phyloP scores from a whole-genome alignment of 2,113 vertebrate species.

The Cygnus buccinator region DNA sequence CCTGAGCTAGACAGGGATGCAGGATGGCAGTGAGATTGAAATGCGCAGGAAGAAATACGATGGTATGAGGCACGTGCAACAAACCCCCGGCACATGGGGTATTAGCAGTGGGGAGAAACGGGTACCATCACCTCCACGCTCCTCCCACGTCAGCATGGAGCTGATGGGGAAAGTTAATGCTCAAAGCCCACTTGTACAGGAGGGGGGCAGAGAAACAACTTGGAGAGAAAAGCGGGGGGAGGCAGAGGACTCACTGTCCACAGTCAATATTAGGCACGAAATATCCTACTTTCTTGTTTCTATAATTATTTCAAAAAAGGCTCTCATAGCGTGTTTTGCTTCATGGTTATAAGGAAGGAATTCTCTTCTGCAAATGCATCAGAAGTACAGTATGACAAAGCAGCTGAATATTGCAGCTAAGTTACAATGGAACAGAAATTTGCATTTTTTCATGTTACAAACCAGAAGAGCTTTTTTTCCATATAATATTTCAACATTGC shows the following conservation, averaged over 20 bases:
- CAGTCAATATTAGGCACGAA: neutral
- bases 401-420: neutral
- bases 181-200: neutral
- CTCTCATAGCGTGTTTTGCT: neutral
- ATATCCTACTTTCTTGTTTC: neutral
- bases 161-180: neutral
- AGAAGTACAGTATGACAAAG: neutral
- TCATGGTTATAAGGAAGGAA: neutral
- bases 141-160: neutral
- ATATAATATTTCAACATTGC: neutral
- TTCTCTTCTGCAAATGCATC: neutral
- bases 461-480: neutral
- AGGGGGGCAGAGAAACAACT: neutral
- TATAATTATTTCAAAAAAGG: neutral
- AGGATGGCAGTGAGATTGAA: rapidly evolving
- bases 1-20: neutral
- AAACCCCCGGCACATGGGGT: neutral
- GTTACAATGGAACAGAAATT: neutral
- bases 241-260: neutral
- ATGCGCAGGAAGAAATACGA: rapidly evolving
- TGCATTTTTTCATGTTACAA: neutral
- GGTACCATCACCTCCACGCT: neutral
- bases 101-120: neutral
- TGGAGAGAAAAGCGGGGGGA: rapidly evolving
- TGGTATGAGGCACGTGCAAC: neutral